Evolutionary conservation across 2,888 invertebrate genomes (phyloP).

Genomic region (Alsophila aescularia): DNA sequence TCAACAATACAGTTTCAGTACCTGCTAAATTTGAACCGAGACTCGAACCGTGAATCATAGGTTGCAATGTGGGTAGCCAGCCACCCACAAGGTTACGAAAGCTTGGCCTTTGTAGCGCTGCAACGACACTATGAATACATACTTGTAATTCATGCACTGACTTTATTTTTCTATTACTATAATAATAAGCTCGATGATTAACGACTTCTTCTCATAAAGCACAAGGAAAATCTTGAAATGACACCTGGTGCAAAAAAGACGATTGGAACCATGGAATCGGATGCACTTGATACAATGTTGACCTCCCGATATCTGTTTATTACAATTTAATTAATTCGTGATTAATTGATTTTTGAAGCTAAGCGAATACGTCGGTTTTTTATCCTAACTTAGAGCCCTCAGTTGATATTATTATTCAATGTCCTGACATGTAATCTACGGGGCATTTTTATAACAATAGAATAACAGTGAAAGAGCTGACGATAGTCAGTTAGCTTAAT

Average conservation of each 20-base stretch:
- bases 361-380: background rate
- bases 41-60: constrained; percentile 48
- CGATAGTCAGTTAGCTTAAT: no score
- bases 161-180: constrained; percentile 23
- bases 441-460: no score
- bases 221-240: constrained; percentile 25
- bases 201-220: constrained; percentile 13
- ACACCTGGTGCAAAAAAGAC: constrained; percentile 10
- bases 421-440: no score
- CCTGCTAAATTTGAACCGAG: constrained; percentile 16
- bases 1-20: constrained; percentile 1
- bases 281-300: constrained; percentile 7
- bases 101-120: constrained; percentile 59
- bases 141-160: constrained; percentile 41
- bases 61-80: constrained; percentile 44
- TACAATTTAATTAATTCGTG: constrained; percentile 7
- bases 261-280: constrained; percentile 9
- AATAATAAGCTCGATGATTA: constrained; percentile 21
- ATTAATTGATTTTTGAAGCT: background rate
- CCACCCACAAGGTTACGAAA: constrained; percentile 61
- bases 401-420: no score
- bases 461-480: no score
- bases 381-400: no score
- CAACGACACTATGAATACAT: constrained; percentile 45
- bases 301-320: constrained; percentile 8